A percentile compares a stretch with the other conserved stretches of the same genome.
Conservation (phyloP, 2,113 vertebrate species). For the Diphyllodes magnificus region DNA sequence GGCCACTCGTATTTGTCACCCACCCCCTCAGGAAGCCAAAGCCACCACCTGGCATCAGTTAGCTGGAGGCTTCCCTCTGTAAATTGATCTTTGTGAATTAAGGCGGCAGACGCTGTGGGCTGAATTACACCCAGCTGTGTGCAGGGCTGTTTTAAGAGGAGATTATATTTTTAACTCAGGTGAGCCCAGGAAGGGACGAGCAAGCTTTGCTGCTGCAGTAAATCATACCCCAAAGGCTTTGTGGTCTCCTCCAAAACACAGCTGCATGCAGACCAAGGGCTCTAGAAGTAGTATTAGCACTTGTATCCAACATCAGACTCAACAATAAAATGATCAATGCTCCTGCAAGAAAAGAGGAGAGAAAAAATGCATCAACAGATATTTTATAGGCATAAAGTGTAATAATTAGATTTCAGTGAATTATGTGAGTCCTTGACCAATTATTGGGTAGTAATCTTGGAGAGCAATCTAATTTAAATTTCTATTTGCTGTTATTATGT, state of each 20-base stretch:
- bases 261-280: accelerated
- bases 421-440: background rate
- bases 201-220: background rate
- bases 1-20: background rate
- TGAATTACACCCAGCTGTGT: background rate
- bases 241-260: background rate
- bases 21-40: background rate
- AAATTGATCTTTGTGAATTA: slow-evolving; percentile 10
- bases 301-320: background rate
- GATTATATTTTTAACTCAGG: background rate
- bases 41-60: background rate
- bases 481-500: background rate
- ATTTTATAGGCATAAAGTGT: background rate
- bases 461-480: background rate
- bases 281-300: background rate
- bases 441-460: background rate
- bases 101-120: background rate
- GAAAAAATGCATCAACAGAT: background rate
- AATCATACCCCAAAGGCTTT: background rate
- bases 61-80: background rate
- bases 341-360: background rate
- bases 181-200: background rate
- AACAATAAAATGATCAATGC: background rate
- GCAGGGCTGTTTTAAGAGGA: background rate
- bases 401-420: background rate